Percentiles rank a stretch among this genome's conserved stretches.
phyloP scores from a whole-genome alignment of 2,888 invertebrate species.

The Brenthis daphne region DNA sequence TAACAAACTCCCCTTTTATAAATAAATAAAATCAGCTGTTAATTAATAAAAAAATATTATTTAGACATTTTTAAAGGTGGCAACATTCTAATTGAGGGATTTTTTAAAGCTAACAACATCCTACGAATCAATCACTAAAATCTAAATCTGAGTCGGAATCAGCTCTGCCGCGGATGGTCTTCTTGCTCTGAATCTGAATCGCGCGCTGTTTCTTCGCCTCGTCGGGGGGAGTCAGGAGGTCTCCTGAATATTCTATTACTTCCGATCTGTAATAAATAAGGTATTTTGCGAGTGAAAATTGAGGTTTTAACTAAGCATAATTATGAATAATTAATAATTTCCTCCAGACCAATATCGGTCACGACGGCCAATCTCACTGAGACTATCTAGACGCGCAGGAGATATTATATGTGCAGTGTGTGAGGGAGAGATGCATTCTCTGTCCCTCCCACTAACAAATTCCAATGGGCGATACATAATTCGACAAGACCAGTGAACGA shows the following conservation, averaged over 20 bases:
- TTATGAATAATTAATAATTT: neutral
- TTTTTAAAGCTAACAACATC: slow-evolving; percentile 1
- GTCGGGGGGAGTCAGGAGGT: slow-evolving; percentile 84
- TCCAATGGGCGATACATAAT: no score
- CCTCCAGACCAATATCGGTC: no score
- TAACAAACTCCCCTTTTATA: no score
- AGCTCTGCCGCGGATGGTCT: slow-evolving; percentile 73
- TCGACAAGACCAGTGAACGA: no score
- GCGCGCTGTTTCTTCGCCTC: slow-evolving; percentile 66
- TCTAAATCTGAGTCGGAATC: slow-evolving; percentile 81
- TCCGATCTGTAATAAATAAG: slow-evolving; percentile 63
- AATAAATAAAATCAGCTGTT: no score
- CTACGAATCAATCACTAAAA: slow-evolving; percentile 71
- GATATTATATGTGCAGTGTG: no score
- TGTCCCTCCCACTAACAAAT: no score
- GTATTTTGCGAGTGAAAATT: no score
- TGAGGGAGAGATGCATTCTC: no score
- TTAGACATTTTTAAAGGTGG: neutral
- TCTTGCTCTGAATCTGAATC: slow-evolving; percentile 74
- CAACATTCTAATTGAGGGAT: neutral
- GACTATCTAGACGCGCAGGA: no score
- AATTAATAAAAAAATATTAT: neutral
- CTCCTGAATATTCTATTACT: slow-evolving; percentile 86
- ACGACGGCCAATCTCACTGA: no score
- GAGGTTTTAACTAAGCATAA: no score